phyloP scores from a whole-genome alignment of 64 coral and sea anemone genomes.

The Montipora cactus region DNA sequence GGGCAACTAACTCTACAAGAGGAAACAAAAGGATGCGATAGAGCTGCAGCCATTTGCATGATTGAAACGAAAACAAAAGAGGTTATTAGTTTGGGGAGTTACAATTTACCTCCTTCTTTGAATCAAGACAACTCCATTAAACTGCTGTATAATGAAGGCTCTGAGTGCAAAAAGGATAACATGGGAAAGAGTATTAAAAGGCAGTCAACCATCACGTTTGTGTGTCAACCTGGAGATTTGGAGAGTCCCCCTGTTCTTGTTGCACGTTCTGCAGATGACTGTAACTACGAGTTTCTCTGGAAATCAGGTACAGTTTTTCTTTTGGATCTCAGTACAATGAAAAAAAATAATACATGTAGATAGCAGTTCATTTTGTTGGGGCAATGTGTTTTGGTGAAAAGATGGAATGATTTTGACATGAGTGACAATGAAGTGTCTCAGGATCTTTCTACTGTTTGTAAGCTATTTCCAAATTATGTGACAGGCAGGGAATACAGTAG shows the following conservation, averaged over 20 bases:
- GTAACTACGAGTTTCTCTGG: constrained; percentile 83
- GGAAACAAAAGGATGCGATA: constrained; percentile 64
- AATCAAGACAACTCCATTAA: constrained; percentile 79
- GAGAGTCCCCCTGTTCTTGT: constrained; percentile 87
- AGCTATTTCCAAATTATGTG: too few species aligned
- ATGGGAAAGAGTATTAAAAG: constrained; percentile 21
- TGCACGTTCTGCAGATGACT: constrained; percentile 68
- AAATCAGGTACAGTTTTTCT: constrained; percentile 50
- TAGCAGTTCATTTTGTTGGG: too few species aligned
- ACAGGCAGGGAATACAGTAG: too few species aligned
- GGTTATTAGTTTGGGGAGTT: constrained; percentile 65
- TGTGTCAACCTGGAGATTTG: constrained; percentile 87
- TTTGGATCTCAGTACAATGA: too few species aligned
- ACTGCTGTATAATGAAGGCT: constrained; percentile 71
- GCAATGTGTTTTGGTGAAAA: too few species aligned
- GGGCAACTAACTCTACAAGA: constrained; percentile 47
- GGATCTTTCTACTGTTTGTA: too few species aligned
- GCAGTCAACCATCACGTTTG: constrained; percentile 80
- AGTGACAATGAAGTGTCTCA: too few species aligned
- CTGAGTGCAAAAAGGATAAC: constrained; percentile 68
- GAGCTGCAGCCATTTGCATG: constrained; percentile 66
- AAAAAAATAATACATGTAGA: too few species aligned
- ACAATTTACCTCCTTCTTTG: constrained; percentile 45
- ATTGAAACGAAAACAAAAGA: constrained; percentile 44
- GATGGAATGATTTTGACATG: too few species aligned